Conservation (phyloP, 2,888 invertebrate species). For the Gonocerus acuteangulatus region DNA sequence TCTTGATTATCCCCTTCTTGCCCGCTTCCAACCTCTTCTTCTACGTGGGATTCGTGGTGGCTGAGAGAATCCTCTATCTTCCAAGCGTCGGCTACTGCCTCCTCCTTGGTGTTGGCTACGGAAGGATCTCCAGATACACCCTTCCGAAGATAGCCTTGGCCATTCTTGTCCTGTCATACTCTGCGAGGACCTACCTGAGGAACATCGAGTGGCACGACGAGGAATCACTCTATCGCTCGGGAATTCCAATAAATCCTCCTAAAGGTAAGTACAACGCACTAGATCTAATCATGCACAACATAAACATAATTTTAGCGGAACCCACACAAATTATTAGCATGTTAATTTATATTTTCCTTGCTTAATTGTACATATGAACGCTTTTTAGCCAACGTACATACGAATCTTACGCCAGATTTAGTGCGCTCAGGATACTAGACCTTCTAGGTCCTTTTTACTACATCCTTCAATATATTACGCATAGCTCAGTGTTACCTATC, state of each 20-base stretch:
- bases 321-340: too few relatives aligned
- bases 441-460: too few relatives aligned
- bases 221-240: constrained; percentile 85
- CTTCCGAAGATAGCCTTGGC: constrained; percentile 45
- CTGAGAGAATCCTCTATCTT: constrained; percentile 90
- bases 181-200: constrained; percentile 65
- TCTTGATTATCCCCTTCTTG: constrained; percentile 84
- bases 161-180: constrained; percentile 60
- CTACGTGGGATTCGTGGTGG: constrained; percentile 97
- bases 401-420: too few relatives aligned
- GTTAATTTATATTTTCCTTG: too few relatives aligned
- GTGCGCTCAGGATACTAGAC: too few relatives aligned
- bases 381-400: too few relatives aligned
- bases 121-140: constrained; percentile 38
- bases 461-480: too few relatives aligned
- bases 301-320: too few relatives aligned
- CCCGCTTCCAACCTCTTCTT: constrained; percentile 94
- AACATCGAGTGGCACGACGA: constrained; percentile 90
- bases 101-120: constrained; percentile 67
- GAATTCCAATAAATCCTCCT: constrained; percentile 88
- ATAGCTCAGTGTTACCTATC: too few relatives aligned
- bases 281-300: too few relatives aligned
- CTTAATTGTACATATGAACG: too few relatives aligned
- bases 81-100: constrained; percentile 94
- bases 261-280: too few relatives aligned